Conservation (phyloP, 2,113 vertebrate species). For the Channa maculata region DNA sequence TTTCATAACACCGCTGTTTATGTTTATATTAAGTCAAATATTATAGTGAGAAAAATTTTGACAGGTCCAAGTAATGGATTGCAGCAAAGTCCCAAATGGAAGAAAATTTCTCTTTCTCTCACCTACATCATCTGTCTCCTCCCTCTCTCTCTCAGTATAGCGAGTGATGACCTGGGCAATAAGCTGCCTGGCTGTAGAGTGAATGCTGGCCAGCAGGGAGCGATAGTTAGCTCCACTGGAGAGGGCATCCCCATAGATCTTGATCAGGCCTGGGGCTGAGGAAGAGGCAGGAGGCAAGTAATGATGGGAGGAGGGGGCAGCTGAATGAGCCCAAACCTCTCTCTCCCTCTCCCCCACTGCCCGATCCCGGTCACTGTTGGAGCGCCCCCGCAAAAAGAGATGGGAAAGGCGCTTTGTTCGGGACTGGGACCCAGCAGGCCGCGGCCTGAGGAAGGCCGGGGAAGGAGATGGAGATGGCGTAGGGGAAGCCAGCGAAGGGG, state of each 20-base stretch:
- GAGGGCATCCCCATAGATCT: conserved; percentile 85
- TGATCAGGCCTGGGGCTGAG: conserved; percentile 86
- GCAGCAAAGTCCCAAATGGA: conserved; percentile 44
- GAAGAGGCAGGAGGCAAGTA: conserved; percentile 82
- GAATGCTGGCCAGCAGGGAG: conserved; percentile 83
- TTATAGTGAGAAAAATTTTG: too few relatives aligned
- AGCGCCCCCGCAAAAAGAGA: conserved; percentile 88
- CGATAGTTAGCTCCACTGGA: conserved; percentile 86
- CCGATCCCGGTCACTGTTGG: conserved; percentile 84
- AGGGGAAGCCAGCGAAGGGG: conserved; percentile 81
- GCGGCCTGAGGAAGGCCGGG: conserved; percentile 83
- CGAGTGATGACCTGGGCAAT: conserved; percentile 86
- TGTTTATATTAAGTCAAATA: conserved; percentile 55
- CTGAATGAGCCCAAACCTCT: conserved; percentile 87
- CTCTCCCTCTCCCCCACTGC: conserved; percentile 82
- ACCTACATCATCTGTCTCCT: conserved; percentile 84
- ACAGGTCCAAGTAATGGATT: conserved; percentile 50
- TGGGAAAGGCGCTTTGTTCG: conserved; percentile 93
- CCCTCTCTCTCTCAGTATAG: conserved; percentile 84
- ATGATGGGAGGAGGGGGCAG: conserved; percentile 84
- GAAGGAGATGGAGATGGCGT: conserved; percentile 78
- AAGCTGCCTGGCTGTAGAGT: conserved; percentile 84
- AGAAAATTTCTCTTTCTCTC: conserved; percentile 43
- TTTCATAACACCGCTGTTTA: conserved; percentile 56
- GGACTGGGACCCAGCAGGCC: conserved; percentile 79